Conservation (phyloP, 2,888 invertebrate genomes). For the Elegia similella region DNA sequence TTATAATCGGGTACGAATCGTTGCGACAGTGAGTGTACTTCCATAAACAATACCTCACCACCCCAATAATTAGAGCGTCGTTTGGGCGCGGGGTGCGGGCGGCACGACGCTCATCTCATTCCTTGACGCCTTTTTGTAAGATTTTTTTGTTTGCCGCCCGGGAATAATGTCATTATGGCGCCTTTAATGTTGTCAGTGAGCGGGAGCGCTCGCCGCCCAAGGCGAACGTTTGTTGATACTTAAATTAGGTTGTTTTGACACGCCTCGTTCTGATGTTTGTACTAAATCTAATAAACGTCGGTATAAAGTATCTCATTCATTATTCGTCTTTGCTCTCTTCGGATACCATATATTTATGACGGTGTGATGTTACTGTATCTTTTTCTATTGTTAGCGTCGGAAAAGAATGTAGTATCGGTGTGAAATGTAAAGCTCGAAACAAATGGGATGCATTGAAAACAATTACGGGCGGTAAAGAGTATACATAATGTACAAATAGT, state of each 20-base stretch:
- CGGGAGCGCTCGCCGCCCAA: conserved; percentile 73
- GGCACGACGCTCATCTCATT: conserved; percentile 55
- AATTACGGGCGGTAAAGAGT: conserved; percentile 49
- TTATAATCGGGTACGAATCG: conserved; percentile 31
- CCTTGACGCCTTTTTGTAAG: conserved; percentile 72
- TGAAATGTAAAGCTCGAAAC: conserved; percentile 37
- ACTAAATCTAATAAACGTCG: conserved; percentile 80
- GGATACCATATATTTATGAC: conserved; percentile 47
- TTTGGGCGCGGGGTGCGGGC: conserved; percentile 43
- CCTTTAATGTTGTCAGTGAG: conserved; percentile 80
- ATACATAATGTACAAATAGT: conserved; percentile 59
- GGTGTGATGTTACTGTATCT: conserved; percentile 39
- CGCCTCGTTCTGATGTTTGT: conserved; percentile 79
- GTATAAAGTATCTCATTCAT: conserved; percentile 65
- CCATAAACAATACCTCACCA: conserved; percentile 62
- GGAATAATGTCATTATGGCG: conserved; percentile 81
- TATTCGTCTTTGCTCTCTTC: conserved; percentile 47
- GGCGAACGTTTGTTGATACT: conserved; percentile 81
- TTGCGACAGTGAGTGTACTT: conserved; percentile 27
- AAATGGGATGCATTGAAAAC: conserved; percentile 48
- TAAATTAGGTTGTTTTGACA: conserved; percentile 82
- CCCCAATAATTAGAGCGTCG: conserved; percentile 62
- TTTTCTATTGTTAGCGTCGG: conserved; percentile 30
- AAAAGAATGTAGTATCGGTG: conserved; percentile 28
- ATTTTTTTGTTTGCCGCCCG: conserved; percentile 74